These are phyloP conservation scores for Pseudorhombus dupliciocellatus DNA, from an alignment of 2,113 vertebrate species.

Conservation along the genomic window DNA sequence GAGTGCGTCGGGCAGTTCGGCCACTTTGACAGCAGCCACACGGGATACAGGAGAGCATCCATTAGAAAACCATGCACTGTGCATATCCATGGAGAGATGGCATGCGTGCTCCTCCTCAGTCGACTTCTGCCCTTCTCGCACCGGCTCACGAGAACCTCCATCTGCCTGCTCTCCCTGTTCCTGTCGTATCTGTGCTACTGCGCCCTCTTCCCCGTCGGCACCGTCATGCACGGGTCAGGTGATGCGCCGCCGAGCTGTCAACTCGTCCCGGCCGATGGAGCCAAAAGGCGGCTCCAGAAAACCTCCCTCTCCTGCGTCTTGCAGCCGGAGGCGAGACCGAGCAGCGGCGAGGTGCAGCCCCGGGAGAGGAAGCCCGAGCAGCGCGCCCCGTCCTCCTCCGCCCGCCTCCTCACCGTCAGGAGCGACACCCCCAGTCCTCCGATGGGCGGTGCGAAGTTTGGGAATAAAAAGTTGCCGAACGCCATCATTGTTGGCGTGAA, in stretches of 20 bases:
- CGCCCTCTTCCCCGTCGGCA: slow-evolving; percentile 82
- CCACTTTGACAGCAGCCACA: slow-evolving; percentile 22
- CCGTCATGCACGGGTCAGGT: slow-evolving; percentile 75
- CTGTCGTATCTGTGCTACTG: slow-evolving; percentile 87
- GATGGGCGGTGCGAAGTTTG: slow-evolving; percentile 68
- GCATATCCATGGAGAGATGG: slow-evolving; percentile 86
- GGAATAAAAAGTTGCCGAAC: slow-evolving; percentile 89
- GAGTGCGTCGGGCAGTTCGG: not conserved
- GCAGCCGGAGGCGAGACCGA: slow-evolving; percentile 43
- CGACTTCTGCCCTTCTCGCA: slow-evolving; percentile 83
- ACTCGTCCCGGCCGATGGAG: slow-evolving; percentile 62
- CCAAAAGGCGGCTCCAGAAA: slow-evolving; percentile 82
- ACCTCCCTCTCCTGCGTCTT: slow-evolving; percentile 71
- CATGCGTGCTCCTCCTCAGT: slow-evolving; percentile 85
- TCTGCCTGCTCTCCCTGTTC: slow-evolving; percentile 84
- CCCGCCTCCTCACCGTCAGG: slow-evolving; percentile 27
- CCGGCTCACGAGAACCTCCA: slow-evolving; percentile 82
- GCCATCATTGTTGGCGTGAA: slow-evolving; percentile 96
- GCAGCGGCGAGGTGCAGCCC: slow-evolving; percentile 29
- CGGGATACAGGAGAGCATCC: slow-evolving; percentile 25
- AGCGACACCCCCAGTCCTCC: slow-evolving; percentile 61
- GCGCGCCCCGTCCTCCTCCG: slow-evolving; percentile 20
- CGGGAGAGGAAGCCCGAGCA: slow-evolving; percentile 31
- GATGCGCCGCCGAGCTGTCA: slow-evolving; percentile 76
- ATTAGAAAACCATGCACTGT: slow-evolving; percentile 74